phyloP scores from a whole-genome alignment of 1,140 invertebrate species.

The Micrasema minimum region DNA sequence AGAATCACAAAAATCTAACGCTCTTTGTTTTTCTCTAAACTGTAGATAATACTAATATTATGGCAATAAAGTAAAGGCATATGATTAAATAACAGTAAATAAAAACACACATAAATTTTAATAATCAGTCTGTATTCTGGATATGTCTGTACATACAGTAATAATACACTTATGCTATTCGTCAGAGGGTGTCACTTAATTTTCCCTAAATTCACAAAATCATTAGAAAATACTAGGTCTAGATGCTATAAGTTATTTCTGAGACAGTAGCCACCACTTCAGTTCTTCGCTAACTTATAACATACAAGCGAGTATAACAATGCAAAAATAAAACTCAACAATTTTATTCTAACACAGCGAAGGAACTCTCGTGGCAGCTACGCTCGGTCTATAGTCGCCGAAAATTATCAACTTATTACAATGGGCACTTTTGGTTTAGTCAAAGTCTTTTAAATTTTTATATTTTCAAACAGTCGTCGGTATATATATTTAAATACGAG shows the following conservation, averaged over 20 bases:
- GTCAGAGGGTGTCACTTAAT: constrained; percentile 49
- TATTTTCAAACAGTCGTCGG: constrained; percentile 46
- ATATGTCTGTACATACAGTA: constrained; percentile 65
- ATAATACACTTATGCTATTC: constrained; percentile 53
- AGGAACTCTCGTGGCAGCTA: constrained; percentile 26
- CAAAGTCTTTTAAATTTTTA: constrained; percentile 59
- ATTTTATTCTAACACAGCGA: constrained; percentile 46
- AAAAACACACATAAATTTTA: constrained; percentile 31
- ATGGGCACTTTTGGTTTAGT: constrained; percentile 70
- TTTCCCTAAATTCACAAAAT: constrained; percentile 47
- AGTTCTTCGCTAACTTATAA: constrained; percentile 48
- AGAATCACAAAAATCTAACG: no score
- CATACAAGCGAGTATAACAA: constrained; percentile 49
- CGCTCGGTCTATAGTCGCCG: constrained; percentile 44
- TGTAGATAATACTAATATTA: no score
- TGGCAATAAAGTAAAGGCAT: no score
- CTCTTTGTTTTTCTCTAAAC: no score
- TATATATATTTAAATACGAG: constrained; percentile 47
- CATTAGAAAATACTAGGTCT: constrained; percentile 48
- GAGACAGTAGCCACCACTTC: constrained; percentile 22
- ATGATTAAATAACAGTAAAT: no score
- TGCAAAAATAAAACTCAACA: constrained; percentile 51
- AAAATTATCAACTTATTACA: constrained; percentile 66
- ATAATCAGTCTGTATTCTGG: constrained; percentile 69
- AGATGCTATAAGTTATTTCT: constrained; percentile 48